A percentile compares a stretch with the other conserved stretches of the same genome.
Evolutionary conservation across 2,888 invertebrate genomes (phyloP).

Genomic region (Cacoxenus indagator): DNA sequence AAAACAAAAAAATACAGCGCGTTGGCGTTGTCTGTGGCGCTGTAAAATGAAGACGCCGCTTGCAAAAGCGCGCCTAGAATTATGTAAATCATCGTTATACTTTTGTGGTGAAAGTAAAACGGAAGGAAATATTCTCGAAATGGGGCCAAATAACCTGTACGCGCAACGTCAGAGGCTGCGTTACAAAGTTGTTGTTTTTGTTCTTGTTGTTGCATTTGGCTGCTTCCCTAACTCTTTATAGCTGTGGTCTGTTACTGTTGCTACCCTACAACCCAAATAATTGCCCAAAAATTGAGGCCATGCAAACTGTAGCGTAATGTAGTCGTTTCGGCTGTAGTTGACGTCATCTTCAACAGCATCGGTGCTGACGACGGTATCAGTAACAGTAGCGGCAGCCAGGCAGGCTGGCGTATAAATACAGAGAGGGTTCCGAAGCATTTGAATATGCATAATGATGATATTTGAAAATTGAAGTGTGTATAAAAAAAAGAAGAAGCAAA

Average conservation of each 20-base stretch:
- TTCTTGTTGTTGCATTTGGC: conserved; percentile 32
- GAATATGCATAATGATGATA: conserved; percentile 16
- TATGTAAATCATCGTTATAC: conserved; percentile 67
- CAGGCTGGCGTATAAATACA: too few species aligned
- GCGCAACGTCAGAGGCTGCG: conserved; percentile 1
- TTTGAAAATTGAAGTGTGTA: not conserved
- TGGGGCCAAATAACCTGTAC: conserved; percentile 8
- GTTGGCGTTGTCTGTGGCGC: conserved; percentile 3
- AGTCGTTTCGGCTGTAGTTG: conserved; percentile 45
- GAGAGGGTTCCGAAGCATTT: not conserved
- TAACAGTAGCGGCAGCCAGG: not conserved
- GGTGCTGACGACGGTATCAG: not conserved
- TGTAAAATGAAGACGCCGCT: not conserved
- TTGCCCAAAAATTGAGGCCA: conserved; percentile 60
- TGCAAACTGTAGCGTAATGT: conserved; percentile 59
- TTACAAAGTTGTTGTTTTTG: conserved; percentile 27
- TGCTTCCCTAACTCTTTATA: conserved; percentile 12
- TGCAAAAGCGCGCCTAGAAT: conserved; percentile 49
- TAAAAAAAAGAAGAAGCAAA: not conserved
- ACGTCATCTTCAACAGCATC: not conserved
- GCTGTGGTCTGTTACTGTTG: conserved; percentile 34
- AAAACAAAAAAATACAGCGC: conserved; percentile 43
- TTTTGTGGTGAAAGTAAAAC: conserved; percentile 48
- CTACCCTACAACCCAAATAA: conserved; percentile 51
- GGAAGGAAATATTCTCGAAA: conserved; percentile 45